Percentiles rank a stretch among this genome's conserved stretches.
phyloP scores from a whole-genome alignment of 2,113 vertebrate genomes.

The Platanista minor region DNA sequence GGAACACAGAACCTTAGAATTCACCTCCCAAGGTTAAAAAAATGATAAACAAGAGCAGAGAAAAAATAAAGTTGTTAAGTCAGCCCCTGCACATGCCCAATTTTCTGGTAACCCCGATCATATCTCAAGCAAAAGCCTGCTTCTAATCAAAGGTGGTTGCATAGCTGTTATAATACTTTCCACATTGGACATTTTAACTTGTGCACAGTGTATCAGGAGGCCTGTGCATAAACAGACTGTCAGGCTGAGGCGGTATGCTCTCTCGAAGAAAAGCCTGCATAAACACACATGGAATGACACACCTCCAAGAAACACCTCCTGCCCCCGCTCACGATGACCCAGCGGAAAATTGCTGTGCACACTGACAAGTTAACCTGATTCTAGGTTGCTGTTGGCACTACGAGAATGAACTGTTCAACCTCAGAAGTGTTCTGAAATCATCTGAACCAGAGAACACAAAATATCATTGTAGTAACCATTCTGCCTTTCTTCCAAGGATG shows the following conservation, averaged over 20 bases:
- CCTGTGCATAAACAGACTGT: neutral
- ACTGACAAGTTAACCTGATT: neutral
- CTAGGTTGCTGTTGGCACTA: neutral
- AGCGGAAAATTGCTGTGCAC: neutral
- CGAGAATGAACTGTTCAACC: neutral
- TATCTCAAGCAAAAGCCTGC: constrained; percentile 81
- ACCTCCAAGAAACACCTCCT: neutral
- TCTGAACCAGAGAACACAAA: neutral
- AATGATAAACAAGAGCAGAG: constrained; percentile 80
- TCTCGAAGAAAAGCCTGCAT: neutral
- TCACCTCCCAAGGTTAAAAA: constrained; percentile 80
- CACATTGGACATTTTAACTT: constrained; percentile 76
- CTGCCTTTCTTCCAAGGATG: neutral
- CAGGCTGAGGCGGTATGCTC: neutral
- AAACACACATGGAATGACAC: neutral
- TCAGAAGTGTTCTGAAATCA: neutral
- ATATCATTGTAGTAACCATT: neutral
- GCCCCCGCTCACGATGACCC: neutral
- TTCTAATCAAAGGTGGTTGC: constrained; percentile 79
- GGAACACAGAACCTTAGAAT: constrained; percentile 73
- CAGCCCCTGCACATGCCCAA: constrained; percentile 78
- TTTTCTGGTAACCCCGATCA: constrained; percentile 80
- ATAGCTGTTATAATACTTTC: constrained; percentile 80
- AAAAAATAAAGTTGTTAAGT: constrained; percentile 80
- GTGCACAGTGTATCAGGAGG: constrained; percentile 37